A percentile compares a stretch with the other conserved stretches of the same genome.
Conservation (phyloP, 1,140 invertebrate species). For the Aporrectodea caliginosa region DNA sequence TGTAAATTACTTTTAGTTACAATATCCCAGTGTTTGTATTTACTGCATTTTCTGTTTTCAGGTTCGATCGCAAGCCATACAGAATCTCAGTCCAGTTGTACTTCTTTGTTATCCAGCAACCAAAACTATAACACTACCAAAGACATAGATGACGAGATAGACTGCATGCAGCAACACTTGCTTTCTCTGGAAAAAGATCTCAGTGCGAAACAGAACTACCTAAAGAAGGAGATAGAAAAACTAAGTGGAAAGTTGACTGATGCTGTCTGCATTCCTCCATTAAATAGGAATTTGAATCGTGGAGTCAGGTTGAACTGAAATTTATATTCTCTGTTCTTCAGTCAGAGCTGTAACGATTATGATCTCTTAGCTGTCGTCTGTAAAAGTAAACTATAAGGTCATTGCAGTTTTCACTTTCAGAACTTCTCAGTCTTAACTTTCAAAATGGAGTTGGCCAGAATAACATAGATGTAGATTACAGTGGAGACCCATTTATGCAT, state of each 20-base stretch:
- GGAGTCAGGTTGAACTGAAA: neutral
- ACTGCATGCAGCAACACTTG: neutral
- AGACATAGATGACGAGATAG: slow-evolving; percentile 11
- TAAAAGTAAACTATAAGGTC: too few species aligned
- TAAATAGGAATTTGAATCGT: slow-evolving; percentile 2
- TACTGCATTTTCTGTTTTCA: neutral
- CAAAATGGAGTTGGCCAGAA: too few species aligned
- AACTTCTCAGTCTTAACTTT: too few species aligned
- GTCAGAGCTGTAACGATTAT: too few species aligned
- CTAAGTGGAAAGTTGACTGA: slow-evolving; percentile 22
- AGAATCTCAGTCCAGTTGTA: neutral
- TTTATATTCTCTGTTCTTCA: too few species aligned
- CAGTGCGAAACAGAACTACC: slow-evolving; percentile 13
- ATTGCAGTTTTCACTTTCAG: too few species aligned
- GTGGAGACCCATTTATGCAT: too few species aligned
- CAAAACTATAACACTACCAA: neutral
- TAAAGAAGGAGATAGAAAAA: slow-evolving; percentile 17
- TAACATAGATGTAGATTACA: too few species aligned
- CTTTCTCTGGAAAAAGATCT: slow-evolving; percentile 16
- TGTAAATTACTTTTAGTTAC: too few species aligned
- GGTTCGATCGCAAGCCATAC: neutral
- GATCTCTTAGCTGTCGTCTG: too few species aligned
- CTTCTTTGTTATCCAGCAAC: neutral
- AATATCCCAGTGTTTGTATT: too few species aligned
- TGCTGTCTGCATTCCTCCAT: slow-evolving; percentile 28